Evolutionary conservation across 2,113 vertebrate genomes (phyloP), one percentile per base, ranked within the genome.

Genomic region (Psettodes erumei): DNA sequence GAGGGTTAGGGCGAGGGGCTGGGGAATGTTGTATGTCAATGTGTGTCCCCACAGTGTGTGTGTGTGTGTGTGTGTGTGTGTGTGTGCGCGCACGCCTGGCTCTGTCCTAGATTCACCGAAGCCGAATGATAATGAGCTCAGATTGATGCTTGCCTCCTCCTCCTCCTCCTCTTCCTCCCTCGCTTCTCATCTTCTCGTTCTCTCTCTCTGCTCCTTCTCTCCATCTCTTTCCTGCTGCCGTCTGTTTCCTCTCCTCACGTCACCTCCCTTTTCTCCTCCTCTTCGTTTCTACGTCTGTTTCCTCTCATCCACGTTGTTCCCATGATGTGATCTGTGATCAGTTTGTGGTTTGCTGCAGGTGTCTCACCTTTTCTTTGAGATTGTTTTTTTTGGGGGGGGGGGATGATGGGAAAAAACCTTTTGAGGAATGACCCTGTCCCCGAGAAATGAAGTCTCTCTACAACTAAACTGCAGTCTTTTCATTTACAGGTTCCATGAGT

Each of bases 101-200:
- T 77, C 79, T 85, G 88, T 83, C 86, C 88, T 78, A 86, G 79
- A 87, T 93, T 88, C 72, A 53, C 81, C 15, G 30, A 64, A 77
- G 82, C 81, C 82, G 83, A 83, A 87, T 87, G 76, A 81, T 93
- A 88, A 91, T 88, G 81, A 88, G 86, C 64, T 60, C 13, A 70
- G 88, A 90, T 83, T 93, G 84, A 90, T 83, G 79, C 47, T 82
- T 25, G 9, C 5, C 60, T 63, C n/a, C 55, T 19, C 27, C 23
- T 76, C 25, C 76, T 82, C 42, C 62, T 71, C 63, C 35, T 54
- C 75, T 2, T 27, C 28, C 13, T 47, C 25, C 61, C 33, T 67
- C 42, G n/a, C 0, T 35, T 23, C 13, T 65, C 23, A 6, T 43
- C 32, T 48, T 30, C 25, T 43, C 60, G 12, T 74, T 59, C 38